A percentile compares a stretch with the other conserved stretches of the same genome.
phyloP scores from a whole-genome alignment of 2,888 invertebrate species.

The Coleophora flavipennella region DNA sequence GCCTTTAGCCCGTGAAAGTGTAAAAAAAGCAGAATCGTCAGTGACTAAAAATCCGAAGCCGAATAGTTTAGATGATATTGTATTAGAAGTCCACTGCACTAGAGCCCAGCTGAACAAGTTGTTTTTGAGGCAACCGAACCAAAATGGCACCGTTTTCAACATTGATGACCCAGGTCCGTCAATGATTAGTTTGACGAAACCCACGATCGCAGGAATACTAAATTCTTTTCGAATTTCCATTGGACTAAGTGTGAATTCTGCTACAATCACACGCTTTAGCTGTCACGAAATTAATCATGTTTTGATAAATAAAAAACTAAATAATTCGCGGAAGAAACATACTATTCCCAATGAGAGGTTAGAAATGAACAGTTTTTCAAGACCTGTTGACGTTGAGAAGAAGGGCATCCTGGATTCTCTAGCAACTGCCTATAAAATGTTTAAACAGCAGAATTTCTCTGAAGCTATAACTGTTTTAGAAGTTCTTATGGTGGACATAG shows the following conservation, averaged over 20 bases:
- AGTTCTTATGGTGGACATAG: constrained; percentile 17
- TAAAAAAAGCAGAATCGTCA: constrained; percentile 13
- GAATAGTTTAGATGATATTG: constrained; percentile 12
- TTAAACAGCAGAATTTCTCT: no score
- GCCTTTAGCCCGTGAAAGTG: constrained; percentile 23
- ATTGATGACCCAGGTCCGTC: constrained; percentile 16
- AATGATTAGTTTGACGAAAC: constrained; percentile 13
- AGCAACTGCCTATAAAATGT: no score
- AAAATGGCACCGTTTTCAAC: constrained; percentile 36
- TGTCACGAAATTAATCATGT: constrained; percentile 23
- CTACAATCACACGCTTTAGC: constrained; percentile 3
- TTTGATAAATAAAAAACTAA: constrained; percentile 27
- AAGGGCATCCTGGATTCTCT: no score
- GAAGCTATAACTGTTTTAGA: no score
- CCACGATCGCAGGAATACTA: no score
- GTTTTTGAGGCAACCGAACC: constrained; percentile 28
- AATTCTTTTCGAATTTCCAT: no score
- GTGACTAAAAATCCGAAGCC: constrained; percentile 1
- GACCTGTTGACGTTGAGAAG: neutral
- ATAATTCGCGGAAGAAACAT: neutral
- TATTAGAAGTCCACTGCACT: constrained; percentile 32
- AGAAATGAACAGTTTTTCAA: constrained; percentile 8
- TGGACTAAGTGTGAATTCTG: no score
- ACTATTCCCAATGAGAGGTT: constrained; percentile 11
- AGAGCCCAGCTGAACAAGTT: constrained; percentile 33